phyloP scores from a whole-genome alignment of 2,113 vertebrate species.

The Ptyas mucosa region DNA sequence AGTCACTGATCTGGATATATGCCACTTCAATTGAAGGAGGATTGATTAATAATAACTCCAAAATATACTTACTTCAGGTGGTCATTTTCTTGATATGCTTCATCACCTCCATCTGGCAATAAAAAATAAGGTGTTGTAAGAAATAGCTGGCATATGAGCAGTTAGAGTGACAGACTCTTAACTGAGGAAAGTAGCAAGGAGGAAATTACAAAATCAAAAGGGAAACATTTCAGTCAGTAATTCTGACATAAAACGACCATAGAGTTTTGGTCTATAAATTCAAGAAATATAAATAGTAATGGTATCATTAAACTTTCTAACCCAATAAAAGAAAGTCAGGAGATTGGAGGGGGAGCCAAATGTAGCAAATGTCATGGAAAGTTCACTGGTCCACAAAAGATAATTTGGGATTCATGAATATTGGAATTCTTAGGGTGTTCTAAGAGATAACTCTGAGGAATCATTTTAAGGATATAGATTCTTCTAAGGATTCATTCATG shows the following conservation, averaged over 20 bases:
- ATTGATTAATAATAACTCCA: conserved; percentile 38
- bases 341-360: neutral
- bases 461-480: neutral
- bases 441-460: neutral
- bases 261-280: neutral
- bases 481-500: neutral
- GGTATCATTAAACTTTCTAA: neutral
- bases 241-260: conserved; percentile 33
- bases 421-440: neutral
- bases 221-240: conserved; percentile 40
- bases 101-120: conserved; percentile 59
- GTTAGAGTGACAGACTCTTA: conserved; percentile 38
- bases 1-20: conserved; percentile 38
- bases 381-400: neutral
- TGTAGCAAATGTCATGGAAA: neutral
- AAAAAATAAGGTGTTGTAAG: conserved; percentile 61
- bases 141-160: conserved; percentile 50
- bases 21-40: conserved; percentile 46
- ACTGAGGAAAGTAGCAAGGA: conserved; percentile 19
- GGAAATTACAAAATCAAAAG: conserved; percentile 42
- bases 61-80: conserved; percentile 47
- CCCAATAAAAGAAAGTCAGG: neutral
- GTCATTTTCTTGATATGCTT: conserved; percentile 53
- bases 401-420: neutral
- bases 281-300: neutral